Evolutionary conservation across 2,797 vertebrate genomes (phyloP).

Genomic region (Anabas testudineus): DNA sequence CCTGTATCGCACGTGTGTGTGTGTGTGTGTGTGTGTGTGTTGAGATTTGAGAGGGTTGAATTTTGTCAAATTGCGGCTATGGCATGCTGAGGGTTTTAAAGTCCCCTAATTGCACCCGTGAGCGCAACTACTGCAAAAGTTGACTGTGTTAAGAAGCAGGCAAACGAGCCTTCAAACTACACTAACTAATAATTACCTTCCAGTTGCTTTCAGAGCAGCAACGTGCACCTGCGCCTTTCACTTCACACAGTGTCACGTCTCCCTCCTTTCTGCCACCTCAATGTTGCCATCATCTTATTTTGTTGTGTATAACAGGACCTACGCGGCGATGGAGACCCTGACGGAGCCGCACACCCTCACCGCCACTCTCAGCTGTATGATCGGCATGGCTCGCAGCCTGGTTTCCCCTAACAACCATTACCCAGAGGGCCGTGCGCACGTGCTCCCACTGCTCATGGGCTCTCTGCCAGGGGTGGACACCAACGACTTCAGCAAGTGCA

Average conservation of each 20-base stretch:
- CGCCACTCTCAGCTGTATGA: conserved; percentile 96
- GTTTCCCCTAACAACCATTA: conserved; percentile 90
- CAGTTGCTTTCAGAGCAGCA: background rate
- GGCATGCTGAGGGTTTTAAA: background rate
- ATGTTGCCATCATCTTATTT: background rate
- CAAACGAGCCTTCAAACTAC: conserved; percentile 1
- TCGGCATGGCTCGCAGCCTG: conserved; percentile 95
- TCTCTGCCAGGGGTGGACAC: conserved; percentile 97
- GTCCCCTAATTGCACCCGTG: background rate
- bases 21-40: background rate
- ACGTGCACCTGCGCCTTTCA: background rate
- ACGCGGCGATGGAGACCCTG: conserved; percentile 95
- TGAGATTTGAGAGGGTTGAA: background rate
- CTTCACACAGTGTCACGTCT: background rate
- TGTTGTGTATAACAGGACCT: conserved; percentile 83
- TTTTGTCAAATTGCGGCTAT: background rate
- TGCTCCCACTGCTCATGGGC: conserved; percentile 96
- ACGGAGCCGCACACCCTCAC: conserved; percentile 98
- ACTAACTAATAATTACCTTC: background rate
- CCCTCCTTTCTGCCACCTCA: background rate
- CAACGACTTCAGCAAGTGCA: conserved; percentile 99
- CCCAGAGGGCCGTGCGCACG: conserved; percentile 94
- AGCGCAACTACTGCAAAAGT: conserved; percentile 3
- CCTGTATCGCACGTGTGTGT: no score
- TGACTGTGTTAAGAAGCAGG: background rate